Evolutionary conservation across 2,888 invertebrate species (phyloP).

Genomic region (Temnothorax unifasciatus): DNA sequence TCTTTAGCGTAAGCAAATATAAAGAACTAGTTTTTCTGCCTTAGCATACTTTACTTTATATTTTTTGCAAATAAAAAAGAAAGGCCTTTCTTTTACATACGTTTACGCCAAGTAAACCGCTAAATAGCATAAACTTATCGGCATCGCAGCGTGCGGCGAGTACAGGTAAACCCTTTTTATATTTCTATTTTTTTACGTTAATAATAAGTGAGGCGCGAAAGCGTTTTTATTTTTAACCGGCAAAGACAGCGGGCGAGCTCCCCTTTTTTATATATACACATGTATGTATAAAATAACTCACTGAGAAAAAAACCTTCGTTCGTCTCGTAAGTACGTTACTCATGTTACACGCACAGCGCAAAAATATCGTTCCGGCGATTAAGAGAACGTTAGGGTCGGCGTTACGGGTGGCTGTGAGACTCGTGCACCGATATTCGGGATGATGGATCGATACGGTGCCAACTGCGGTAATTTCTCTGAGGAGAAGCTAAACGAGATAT

Average conservation of each 20-base stretch:
- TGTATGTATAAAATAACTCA: neutral
- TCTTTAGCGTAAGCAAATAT: constrained; percentile 21
- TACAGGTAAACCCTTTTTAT: constrained; percentile 34
- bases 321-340: neutral
- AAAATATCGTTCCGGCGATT: constrained; percentile 45
- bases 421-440: constrained; percentile 29
- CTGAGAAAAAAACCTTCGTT: constrained; percentile 41
- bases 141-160: constrained; percentile 24
- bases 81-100: constrained; percentile 24
- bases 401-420: constrained; percentile 37
- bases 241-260: neutral
- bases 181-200: constrained; percentile 44
- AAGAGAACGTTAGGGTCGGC: constrained; percentile 36
- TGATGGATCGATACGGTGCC: constrained; percentile 63
- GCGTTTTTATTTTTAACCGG: constrained; percentile 42
- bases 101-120: constrained; percentile 33
- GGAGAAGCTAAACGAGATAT: constrained; percentile 61
- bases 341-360: constrained; percentile 30
- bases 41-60: constrained; percentile 6
- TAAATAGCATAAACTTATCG: constrained; percentile 49
- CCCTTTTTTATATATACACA: neutral
- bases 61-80: constrained; percentile 35
- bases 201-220: constrained; percentile 19
- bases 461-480: constrained; percentile 42
- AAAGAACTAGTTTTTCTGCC: constrained; percentile 12